phyloP scores from a whole-genome alignment of 2,113 vertebrate genomes.

The Salvelinus namaycush region DNA sequence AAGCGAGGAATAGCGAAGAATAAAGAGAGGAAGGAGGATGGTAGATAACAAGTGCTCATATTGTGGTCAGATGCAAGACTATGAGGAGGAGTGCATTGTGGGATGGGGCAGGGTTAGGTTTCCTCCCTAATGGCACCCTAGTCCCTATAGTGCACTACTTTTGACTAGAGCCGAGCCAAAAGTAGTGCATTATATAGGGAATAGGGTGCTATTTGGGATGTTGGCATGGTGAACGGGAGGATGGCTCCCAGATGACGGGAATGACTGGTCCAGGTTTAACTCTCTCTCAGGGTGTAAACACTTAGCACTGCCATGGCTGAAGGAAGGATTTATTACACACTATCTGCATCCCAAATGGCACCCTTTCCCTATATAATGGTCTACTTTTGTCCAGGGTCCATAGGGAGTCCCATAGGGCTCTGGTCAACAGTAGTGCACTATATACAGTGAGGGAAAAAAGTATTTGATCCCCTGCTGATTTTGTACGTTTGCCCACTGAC shows the following conservation, averaged over 20 bases:
- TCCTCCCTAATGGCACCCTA: background rate
- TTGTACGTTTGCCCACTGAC: too few species aligned
- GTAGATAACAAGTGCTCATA: background rate
- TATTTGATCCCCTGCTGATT: too few species aligned
- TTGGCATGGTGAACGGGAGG: background rate
- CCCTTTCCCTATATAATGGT: too few species aligned
- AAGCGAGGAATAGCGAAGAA: background rate
- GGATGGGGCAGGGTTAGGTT: background rate
- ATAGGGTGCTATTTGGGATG: background rate
- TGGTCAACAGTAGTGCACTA: too few species aligned
- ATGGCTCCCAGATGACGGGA: background rate
- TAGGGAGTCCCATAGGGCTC: too few species aligned
- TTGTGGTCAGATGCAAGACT: background rate
- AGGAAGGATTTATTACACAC: slow-evolving; percentile 1
- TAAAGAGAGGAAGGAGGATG: background rate
- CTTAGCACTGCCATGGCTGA: slow-evolving; percentile 6
- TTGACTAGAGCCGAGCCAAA: too few species aligned
- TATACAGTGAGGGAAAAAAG: too few species aligned
- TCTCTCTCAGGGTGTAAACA: slow-evolving; percentile 12
- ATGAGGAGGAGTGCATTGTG: background rate
- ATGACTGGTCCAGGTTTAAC: slow-evolving; percentile 13
- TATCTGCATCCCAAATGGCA: too few species aligned
- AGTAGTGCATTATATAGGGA: too few species aligned
- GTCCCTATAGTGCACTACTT: too few species aligned
- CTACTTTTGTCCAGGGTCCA: too few species aligned